Base-by-base conservation (phyloP, 2,888 invertebrate genomes). In the Seira ritae region DNA sequence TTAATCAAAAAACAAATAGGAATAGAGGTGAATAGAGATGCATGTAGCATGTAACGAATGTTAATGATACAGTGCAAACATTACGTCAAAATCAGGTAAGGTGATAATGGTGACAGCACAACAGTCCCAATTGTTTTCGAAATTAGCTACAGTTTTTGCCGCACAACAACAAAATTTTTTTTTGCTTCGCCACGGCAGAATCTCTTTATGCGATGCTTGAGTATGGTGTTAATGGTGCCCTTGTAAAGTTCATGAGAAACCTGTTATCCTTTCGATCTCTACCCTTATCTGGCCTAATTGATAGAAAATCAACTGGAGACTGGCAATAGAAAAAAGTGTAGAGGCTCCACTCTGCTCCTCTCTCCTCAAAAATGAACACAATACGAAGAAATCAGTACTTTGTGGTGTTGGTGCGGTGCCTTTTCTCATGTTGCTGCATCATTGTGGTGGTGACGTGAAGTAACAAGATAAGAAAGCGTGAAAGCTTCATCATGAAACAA, bases 401-500 rank as follows among this genome's bases (percentile, higher is more conserved):
- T 37, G n/a, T 20, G 4, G 8, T 50, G 23, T 50, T 71, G 79
- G 72, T 79, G 75, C 24, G 24, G 55, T 72, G 50, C 42, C 71
- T 20, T 65, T 4, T 23, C 65, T 37, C 70, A 46, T 62, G 42
- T 60, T 62, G 42, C 46, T 31, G 19, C 31, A 50, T 24, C 22
- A 42, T 70, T 70, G 37, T 50, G 50, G 24, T 66, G 42, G 31
- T 80, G 68, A 68, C 71, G 71, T 69, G 67, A 60, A 46, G 68
- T 65, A 74, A 80, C 71, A 46, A 31, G 68, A 23, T 22, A 78
- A 50, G 60, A 75, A 67, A 68, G 37, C 68, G 50, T 46, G n/a
- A 46, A 73, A 73, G 71, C n/a, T n/a, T n/a, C 42, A 42, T 42
- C 42, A 8, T 42, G 42, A 60, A 31, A 67, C 67, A 23, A 67